Evolutionary conservation across 2,888 invertebrate species (phyloP), one percentile per base, ranked within the genome.

Genomic region (Diarsia brunnea): DNA sequence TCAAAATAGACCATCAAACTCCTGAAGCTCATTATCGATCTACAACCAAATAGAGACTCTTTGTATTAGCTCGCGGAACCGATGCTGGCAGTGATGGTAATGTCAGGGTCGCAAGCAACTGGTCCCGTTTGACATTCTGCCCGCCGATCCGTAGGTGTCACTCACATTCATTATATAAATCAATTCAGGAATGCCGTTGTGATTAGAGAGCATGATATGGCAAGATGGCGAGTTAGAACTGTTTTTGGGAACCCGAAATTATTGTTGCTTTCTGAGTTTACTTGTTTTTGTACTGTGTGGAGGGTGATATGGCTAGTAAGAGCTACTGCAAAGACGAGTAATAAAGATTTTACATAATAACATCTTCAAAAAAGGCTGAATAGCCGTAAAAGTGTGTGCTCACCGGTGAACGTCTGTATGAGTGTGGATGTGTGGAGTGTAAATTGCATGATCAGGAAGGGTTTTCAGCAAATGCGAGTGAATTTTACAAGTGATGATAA

Each of bases 71-170:
- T 92, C 80, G 88, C 92, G 93, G 92, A 93, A 92, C 90, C 84
- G 81, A 89, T 77, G 79, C 69, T 60, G 51, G 24, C 47, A 79
- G 84, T 82, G 88, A 86, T 79, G 89, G 87, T 92, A 94, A 94
- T 94, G 94, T 94, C 94, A 94, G 60, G 94, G 94, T 82, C 93
- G 75, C 85, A 73, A 77, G 86, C 90, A 93, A 92, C 92, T 90
- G 90, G 92, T 90, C 90, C 88, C 87, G 85, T 82, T 86, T 94
- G 94, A 92, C 93, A 94, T 94, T 94, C 89, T 85, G 80, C 82
- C 77, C 65, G 75, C 65, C 76, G 75, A 77, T 74, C 75, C 72
- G 90, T 88, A 86, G 87, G 89, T 87, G 91, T 88, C 89, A 89
- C 89, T 90, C 90, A 89, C 85, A 82, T 75, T 81, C 67, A 75